Percentiles rank a stretch among this genome's conserved stretches.
Evolutionary conservation across 2,888 invertebrate genomes (phyloP).

Genomic region (Agrotis segetum): DNA sequence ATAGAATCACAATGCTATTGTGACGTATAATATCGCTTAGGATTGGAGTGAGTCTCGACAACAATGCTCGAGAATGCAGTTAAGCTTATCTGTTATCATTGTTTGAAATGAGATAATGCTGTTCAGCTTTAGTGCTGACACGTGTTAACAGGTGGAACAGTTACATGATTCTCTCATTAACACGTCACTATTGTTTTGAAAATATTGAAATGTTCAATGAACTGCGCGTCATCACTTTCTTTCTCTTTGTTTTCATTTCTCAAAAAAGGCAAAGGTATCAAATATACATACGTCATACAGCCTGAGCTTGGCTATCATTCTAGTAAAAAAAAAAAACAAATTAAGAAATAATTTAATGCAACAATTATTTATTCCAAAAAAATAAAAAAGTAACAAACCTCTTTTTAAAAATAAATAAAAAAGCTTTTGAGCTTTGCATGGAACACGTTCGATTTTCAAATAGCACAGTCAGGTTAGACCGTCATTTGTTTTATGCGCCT

Average conservation of each 20-base stretch:
- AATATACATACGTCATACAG: background rate
- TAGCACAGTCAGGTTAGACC: background rate
- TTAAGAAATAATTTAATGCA: too few relatives aligned
- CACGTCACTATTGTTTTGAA: constrained; percentile 55
- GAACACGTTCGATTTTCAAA: constrained; percentile 28
- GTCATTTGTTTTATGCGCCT: constrained; percentile 1
- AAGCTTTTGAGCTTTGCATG: background rate
- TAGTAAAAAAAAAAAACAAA: background rate
- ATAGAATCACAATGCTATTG: constrained; percentile 49
- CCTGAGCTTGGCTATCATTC: background rate
- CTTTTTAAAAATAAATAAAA: background rate
- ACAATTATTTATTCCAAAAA: background rate
- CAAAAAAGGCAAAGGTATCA: background rate
- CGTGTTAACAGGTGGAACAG: constrained; percentile 66
- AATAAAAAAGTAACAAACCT: background rate
- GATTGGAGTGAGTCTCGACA: constrained; percentile 55
- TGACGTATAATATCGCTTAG: constrained; percentile 56
- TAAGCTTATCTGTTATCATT: constrained; percentile 82
- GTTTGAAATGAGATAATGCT: constrained; percentile 81
- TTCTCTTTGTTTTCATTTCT: constrained; percentile 23
- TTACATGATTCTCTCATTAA: constrained; percentile 73
- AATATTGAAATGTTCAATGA: constrained; percentile 49
- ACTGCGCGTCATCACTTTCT: constrained; percentile 26
- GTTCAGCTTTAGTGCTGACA: constrained; percentile 75
- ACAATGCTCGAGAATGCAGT: constrained; percentile 72